A percentile compares a stretch with the other conserved stretches of the same genome.
Conservation (phyloP, 2,797 vertebrate genomes). For the Phrynocephalus guinanensis region DNA sequence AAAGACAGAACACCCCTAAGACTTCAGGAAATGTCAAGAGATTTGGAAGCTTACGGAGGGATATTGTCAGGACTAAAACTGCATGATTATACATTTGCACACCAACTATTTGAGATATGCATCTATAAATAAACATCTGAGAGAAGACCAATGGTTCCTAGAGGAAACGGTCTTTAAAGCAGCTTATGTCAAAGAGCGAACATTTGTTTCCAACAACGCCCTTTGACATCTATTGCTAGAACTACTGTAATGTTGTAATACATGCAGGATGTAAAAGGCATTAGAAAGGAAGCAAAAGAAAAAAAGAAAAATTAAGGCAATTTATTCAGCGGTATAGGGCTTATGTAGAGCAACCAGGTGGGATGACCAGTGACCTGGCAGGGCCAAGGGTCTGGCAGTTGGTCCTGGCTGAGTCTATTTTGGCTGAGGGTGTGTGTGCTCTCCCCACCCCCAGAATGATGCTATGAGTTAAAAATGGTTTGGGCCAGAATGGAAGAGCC, state of each 20-base stretch:
- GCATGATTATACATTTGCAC: not conserved
- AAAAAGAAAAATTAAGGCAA: not conserved
- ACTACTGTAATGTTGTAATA: not conserved
- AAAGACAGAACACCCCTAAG: too few species aligned
- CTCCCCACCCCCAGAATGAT: too few species aligned
- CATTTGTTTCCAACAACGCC: not conserved
- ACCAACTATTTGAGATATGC: not conserved
- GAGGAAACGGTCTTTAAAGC: not conserved
- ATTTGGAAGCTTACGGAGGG: too few species aligned
- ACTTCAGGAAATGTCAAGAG: too few species aligned
- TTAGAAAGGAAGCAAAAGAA: not conserved
- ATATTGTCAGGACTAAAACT: not conserved
- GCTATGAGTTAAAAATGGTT: too few species aligned
- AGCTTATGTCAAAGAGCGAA: not conserved
- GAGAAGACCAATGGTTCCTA: not conserved
- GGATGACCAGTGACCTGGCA: too few species aligned
- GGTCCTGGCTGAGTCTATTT: too few species aligned
- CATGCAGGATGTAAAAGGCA: not conserved
- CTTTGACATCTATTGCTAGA: not conserved
- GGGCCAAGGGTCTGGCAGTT: too few species aligned
- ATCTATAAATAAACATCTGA: not conserved
- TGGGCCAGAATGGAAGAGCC: too few species aligned
- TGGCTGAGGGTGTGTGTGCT: too few species aligned
- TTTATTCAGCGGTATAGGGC: too few species aligned
- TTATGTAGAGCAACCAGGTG: too few species aligned